Base-by-base conservation (phyloP, 2,888 invertebrate genomes). In the Apamea epomidion region DNA sequence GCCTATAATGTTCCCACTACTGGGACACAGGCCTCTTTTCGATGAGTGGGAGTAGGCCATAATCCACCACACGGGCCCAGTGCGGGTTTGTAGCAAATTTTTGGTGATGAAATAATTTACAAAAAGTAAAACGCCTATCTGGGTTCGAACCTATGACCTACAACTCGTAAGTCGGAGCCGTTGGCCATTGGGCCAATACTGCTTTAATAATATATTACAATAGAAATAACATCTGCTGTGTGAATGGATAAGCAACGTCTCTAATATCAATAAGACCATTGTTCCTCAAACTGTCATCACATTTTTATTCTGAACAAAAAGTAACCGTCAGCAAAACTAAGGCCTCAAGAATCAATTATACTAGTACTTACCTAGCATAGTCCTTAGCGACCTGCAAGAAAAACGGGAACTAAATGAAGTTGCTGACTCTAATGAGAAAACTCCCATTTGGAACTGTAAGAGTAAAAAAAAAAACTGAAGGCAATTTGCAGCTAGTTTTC, bases 381-480 rank as follows among this genome's bases (percentile, higher is more conserved):
- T 85, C 87, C 80, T 87, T 70, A 75, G 80, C 84, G 76, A 82
- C 84, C 86, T 88, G 86, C 82, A 84, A 90, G 86, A 88, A 90
- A 91, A 89, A 87, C 89, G 86, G 86, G 89, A 91, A 88, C 92
- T 93, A 94, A 95, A 94, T 93, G 94, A 94, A 95, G 94, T 95
- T 95, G 91, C 94, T 88, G 91, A 87, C 91, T 92, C 91, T 95
- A 95, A 95, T 94, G 94, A 94, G 95, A 95, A 95, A 95, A 95
- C 91, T 95, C 93, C 90, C 90, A 93, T 93, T 95, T 93, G 90
- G 91, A 85, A 87, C 83, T 81, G 89, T 86, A 87, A 87, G 85
- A 82, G 90, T 91, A 92, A 93, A 94, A 94, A 93, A 94, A 94
- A 92, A 90, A 73, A 37, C 37, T 77, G 87, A 83, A 81, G 88